Percentiles rank a stretch among this genome's conserved stretches.
phyloP scores from a whole-genome alignment of 2,888 invertebrate genomes.

The Meganola albula region DNA sequence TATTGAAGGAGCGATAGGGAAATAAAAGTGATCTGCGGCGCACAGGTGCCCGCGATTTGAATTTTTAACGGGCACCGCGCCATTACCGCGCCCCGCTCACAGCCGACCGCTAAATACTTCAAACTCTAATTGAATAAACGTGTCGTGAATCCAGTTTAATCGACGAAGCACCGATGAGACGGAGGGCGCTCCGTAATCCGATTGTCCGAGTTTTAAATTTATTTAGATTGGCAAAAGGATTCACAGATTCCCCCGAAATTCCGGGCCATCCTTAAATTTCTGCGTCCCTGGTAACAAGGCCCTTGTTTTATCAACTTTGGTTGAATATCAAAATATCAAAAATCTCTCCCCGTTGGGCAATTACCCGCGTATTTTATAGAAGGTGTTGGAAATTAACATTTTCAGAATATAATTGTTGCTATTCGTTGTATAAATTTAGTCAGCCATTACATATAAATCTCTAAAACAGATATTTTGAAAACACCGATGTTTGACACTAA shows the following conservation, averaged over 20 bases:
- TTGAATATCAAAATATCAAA: conserved; percentile 37
- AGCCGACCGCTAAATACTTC: conserved; percentile 50
- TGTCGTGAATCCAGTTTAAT: conserved; percentile 52
- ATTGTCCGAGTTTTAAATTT: conserved; percentile 43
- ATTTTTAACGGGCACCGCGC: conserved; percentile 31
- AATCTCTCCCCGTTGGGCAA: conserved; percentile 25
- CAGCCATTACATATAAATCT: too few species aligned
- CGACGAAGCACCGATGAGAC: conserved; percentile 40
- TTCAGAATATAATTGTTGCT: conserved; percentile 26
- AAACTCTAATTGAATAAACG: conserved; percentile 63
- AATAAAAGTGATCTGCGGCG: conserved; percentile 22
- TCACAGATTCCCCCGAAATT: conserved; percentile 30
- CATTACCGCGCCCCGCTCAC: conserved; percentile 28
- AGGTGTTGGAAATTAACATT: conserved; percentile 27
- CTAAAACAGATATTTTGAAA: too few species aligned
- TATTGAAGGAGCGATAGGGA: conserved; percentile 8
- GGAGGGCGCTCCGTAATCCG: conserved; percentile 31
- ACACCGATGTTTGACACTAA: too few species aligned
- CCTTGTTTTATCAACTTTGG: conserved; percentile 35
- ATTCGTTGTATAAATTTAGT: conserved; percentile 1
- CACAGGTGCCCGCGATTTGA: conserved; percentile 29
- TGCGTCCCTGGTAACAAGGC: conserved; percentile 28
- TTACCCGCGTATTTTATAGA: conserved; percentile 27
- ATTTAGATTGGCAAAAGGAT: conserved; percentile 43
- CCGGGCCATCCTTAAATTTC: conserved; percentile 13